Evolutionary conservation across 2,888 invertebrate genomes (phyloP).

Genomic region (Cephus spinipes): DNA sequence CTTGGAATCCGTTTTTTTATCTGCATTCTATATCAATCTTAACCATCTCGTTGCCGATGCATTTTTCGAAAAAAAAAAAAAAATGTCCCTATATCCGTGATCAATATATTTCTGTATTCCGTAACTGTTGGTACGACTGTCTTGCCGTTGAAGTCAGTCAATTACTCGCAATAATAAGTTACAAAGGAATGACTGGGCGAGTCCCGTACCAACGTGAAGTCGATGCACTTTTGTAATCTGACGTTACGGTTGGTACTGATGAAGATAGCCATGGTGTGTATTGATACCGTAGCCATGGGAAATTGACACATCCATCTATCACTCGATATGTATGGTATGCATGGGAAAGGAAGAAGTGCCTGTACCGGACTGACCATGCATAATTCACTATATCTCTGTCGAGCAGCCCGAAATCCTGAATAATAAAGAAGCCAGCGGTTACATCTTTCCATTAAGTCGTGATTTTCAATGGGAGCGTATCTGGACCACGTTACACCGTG

Average conservation of each 20-base stretch:
- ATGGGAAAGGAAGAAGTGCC: constrained; percentile 23
- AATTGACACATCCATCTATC: constrained; percentile 61
- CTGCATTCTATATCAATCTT: neutral
- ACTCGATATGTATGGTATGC: constrained; percentile 37
- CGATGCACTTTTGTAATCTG: neutral
- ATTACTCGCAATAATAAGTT: neutral
- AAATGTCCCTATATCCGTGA: neutral
- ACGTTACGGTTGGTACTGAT: constrained; percentile 35
- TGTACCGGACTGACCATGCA: constrained; percentile 52
- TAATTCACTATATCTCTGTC: constrained; percentile 59
- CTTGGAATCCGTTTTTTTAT: no score
- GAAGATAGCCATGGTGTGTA: constrained; percentile 44
- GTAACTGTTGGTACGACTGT: neutral
- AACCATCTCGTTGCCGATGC: neutral
- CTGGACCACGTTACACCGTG: constrained; percentile 17
- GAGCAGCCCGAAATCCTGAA: constrained; percentile 58
- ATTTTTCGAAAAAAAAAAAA: neutral
- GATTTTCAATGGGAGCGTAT: constrained; percentile 21
- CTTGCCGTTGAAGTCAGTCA: neutral
- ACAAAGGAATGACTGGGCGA: neutral
- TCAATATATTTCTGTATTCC: neutral
- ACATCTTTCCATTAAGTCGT: constrained; percentile 13
- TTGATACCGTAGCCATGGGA: constrained; percentile 49
- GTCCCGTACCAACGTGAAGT: neutral
- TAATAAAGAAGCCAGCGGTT: constrained; percentile 39